A percentile compares a stretch with the other conserved stretches of the same genome.
phyloP scores from a whole-genome alignment of 2,797 vertebrate genomes.

The Sphaeramia orbicularis region DNA sequence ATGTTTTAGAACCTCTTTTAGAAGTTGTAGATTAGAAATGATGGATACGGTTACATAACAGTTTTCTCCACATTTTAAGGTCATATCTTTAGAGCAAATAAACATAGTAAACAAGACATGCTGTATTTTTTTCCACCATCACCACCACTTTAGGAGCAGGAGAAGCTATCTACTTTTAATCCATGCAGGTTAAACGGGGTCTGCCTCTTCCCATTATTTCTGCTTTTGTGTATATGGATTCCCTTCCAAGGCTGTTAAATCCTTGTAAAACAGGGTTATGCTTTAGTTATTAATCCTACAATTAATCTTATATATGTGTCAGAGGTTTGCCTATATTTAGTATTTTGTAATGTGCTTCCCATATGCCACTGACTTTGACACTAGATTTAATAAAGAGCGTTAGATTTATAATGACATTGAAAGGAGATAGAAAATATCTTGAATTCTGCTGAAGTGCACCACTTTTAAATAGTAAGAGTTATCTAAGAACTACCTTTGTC shows the following conservation, averaged over 20 bases:
- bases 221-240: not conserved
- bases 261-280: not conserved
- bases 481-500: not conserved
- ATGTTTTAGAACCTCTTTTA: slow-evolving; percentile 29
- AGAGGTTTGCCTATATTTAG: slow-evolving; percentile 1
- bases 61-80: slow-evolving; percentile 3
- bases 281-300: not conserved
- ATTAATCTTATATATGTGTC: slow-evolving; percentile 4
- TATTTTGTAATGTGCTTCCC: not conserved
- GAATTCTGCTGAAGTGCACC: not conserved
- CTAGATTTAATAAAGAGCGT: not conserved
- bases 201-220: slow-evolving; percentile 5
- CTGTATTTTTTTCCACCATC: not conserved
- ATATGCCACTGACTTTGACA: not conserved
- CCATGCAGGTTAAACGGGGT: slow-evolving; percentile 2
- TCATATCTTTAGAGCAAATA: slow-evolving; percentile 5
- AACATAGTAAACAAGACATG: not conserved
- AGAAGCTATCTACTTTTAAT: slow-evolving; percentile 10
- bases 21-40: slow-evolving; percentile 10
- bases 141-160: slow-evolving; percentile 6
- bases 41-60: not conserved
- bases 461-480: not conserved
- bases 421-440: slow-evolving; percentile 5
- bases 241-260: not conserved
- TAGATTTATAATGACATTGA: slow-evolving; percentile 11